Percentiles rank a stretch among this genome's conserved stretches.
phyloP scores from a whole-genome alignment of 2,113 vertebrate genomes.

The Tonatia bakeri region DNA sequence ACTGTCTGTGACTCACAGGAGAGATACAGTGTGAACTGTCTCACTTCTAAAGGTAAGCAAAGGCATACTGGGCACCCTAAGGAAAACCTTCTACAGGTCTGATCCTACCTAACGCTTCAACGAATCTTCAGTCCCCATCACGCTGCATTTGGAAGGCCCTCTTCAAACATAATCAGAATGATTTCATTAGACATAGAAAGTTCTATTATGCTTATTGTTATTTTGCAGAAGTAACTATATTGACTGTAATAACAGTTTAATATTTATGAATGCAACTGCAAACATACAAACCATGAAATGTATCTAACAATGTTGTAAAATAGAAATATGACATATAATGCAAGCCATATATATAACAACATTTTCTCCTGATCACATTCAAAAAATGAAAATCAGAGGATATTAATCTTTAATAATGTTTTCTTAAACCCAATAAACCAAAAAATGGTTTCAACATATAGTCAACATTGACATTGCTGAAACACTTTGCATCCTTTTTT shows the following conservation, averaged over 20 bases:
- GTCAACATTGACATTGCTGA: neutral
- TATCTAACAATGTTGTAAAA: neutral
- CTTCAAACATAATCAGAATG: neutral
- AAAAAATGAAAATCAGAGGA: neutral
- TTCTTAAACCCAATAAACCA: neutral
- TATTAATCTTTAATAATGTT: neutral
- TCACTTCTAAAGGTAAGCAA: neutral
- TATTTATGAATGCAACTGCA: slow-evolving; percentile 5
- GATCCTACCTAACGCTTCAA: neutral
- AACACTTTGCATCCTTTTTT: neutral
- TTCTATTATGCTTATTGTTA: neutral
- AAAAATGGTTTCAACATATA: neutral
- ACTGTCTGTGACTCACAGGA: neutral
- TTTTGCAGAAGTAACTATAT: neutral
- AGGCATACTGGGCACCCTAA: neutral
- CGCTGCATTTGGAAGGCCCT: neutral
- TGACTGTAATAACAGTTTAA: neutral
- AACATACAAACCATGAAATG: neutral
- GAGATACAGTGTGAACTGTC: neutral
- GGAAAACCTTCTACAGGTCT: neutral
- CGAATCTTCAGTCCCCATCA: neutral
- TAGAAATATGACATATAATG: neutral
- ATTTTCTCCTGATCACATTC: neutral
- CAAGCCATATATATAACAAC: neutral
- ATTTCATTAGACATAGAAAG: neutral